These are phyloP conservation scores for Crenichthys baileyi DNA, from an alignment of 2,797 vertebrate species.

Conservation along the genomic window DNA sequence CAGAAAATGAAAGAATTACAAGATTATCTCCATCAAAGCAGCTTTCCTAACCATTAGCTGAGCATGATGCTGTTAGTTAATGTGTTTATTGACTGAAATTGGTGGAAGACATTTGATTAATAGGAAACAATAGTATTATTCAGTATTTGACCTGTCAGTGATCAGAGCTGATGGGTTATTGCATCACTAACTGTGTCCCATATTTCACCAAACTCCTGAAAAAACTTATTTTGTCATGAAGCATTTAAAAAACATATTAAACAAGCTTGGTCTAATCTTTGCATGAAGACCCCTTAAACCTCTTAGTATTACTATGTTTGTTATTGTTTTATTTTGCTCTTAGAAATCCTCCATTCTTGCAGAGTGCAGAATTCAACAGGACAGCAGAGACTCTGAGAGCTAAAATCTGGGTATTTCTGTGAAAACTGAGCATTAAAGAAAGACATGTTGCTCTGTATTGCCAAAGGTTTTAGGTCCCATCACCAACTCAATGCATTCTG, in stretches of 20 bases:
- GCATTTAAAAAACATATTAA: not conserved
- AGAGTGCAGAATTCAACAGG: not conserved
- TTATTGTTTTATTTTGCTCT: not conserved
- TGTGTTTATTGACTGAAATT: not conserved
- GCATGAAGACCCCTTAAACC: no score
- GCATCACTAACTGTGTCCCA: not conserved
- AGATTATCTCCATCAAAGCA: not conserved
- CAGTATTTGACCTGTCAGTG: not conserved
- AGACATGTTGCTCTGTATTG: not conserved
- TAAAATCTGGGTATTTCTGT: not conserved
- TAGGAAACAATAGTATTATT: not conserved
- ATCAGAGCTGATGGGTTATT: not conserved
- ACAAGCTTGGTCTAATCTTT: not conserved
- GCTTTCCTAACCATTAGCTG: not conserved
- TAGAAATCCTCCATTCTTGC: not conserved
- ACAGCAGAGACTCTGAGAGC: not conserved
- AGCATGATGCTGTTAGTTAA: not conserved
- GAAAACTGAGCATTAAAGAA: not conserved
- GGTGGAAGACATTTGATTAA: not conserved
- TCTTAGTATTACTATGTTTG: not conserved
- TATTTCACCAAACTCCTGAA: not conserved
- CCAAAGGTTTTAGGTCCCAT: no score
- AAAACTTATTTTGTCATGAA: no score
- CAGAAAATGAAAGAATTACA: not conserved
- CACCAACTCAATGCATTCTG: no score